Evolutionary conservation across 2,888 invertebrate genomes (phyloP), one percentile per base, ranked within the genome.

Genomic region (Argyresthia albistria): DNA sequence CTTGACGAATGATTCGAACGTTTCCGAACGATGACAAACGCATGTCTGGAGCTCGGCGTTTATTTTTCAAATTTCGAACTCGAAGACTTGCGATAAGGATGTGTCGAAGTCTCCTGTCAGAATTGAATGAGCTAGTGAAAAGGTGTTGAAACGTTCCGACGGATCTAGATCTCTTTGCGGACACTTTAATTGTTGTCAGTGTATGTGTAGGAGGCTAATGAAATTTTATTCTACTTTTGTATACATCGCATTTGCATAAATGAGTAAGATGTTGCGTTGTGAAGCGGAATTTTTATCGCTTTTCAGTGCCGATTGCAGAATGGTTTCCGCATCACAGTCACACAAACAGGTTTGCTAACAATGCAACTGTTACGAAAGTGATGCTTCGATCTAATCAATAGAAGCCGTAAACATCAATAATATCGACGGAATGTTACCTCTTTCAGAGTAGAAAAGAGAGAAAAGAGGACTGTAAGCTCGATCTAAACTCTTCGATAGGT

Each of bases 81-180:
- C 68, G 66, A 67, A 69, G 73, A 70, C 69, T 65, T 56, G 65
- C 58, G 72, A 72, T 73, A 67, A 75, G 73, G 73, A 75, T 61
- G 74, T 70, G 83, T 72, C 72, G 82, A 82, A 73, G 75, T 68
- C 65, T 62, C 59, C 73, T 80, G 83, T 83, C 84, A 79, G 67
- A 70, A 66, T 66, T 80, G 75, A 80, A 79, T 80, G 72, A 76
- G 70, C 64, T 70, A 67, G 62, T 79, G 74, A 76, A 70, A 71
- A 72, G 65, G 82, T 77, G 84, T 71, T 74, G 84, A 86, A 77
- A 73, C 65, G 64, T 71, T 67, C 55, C 64, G 70, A 70, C 75
- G 66, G 69, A 82, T 82, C 81, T 80, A 74, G 77, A 79, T 75
- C 66, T 60, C 58, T 63, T 72, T 67, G 76, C 62, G 68, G 79